Evolutionary conservation across 2,888 invertebrate genomes (phyloP).

Genomic region (Noctua janthina): DNA sequence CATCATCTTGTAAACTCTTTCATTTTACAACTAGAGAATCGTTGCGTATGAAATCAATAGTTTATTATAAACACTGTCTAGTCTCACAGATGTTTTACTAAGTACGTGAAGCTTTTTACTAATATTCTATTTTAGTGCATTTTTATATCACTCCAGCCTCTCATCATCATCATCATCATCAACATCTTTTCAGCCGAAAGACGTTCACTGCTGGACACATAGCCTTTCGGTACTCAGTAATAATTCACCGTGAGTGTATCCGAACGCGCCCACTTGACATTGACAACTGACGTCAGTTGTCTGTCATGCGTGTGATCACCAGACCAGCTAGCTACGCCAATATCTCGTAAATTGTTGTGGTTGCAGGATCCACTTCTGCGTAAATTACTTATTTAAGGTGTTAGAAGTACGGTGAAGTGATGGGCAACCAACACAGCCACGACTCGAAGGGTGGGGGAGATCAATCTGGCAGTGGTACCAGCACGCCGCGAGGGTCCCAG

Average conservation of each 20-base stretch:
- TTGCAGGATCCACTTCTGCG: constrained; percentile 38
- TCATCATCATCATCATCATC: no score
- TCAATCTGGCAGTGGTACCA: constrained; percentile 81
- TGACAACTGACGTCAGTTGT: constrained; percentile 63
- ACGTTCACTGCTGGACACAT: no score
- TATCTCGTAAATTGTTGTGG: constrained; percentile 47
- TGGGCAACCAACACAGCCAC: constrained; percentile 86
- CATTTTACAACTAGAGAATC: neutral
- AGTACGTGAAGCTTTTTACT: neutral
- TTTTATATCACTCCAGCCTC: neutral
- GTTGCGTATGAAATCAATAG: neutral
- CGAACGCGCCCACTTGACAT: constrained; percentile 47
- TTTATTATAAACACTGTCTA: constrained; percentile 20
- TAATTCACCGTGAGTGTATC: constrained; percentile 28
- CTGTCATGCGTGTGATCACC: constrained; percentile 59
- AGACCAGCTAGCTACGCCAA: constrained; percentile 38
- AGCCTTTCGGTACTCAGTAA: neutral
- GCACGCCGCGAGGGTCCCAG: constrained; percentile 85
- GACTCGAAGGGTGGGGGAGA: constrained; percentile 75
- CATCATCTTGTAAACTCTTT: neutral
- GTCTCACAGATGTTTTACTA: neutral
- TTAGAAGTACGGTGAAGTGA: constrained; percentile 62
- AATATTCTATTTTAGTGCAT: neutral
- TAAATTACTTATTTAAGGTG: constrained; percentile 61
- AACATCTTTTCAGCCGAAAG: no score